A percentile compares a stretch with the other conserved stretches of the same genome.
Conservation (phyloP, 2,888 invertebrate genomes). For the Coremacera marginata region DNA sequence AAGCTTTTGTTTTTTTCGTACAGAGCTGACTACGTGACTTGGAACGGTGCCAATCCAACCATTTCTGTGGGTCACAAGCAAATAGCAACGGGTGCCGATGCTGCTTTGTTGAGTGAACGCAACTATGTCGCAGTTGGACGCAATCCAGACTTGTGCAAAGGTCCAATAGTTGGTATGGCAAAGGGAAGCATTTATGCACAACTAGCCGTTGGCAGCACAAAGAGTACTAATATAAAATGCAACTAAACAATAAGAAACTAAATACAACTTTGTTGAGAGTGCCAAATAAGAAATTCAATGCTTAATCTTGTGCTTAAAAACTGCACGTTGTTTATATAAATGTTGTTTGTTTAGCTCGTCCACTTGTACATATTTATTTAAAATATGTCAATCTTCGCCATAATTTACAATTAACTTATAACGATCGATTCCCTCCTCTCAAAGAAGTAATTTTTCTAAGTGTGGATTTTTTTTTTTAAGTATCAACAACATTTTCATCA, state of each 20-base stretch:
- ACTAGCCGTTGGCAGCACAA: constrained; percentile 67
- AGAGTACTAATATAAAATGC: constrained; percentile 66
- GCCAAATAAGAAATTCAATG: not conserved
- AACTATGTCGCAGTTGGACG: constrained; percentile 75
- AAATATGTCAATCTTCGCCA: not conserved
- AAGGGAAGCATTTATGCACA: constrained; percentile 86
- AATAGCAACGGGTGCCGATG: constrained; percentile 73
- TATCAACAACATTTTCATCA: not conserved
- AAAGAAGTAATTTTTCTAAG: not conserved
- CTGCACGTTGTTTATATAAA: not conserved
- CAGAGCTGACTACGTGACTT: constrained; percentile 85
- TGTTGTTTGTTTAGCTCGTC: not conserved
- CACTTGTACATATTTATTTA: not conserved
- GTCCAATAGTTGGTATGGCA: constrained; percentile 78
- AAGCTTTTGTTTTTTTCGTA: constrained; percentile 4
- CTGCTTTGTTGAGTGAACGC: constrained; percentile 69
- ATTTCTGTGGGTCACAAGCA: constrained; percentile 71
- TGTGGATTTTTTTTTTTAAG: too few species aligned
- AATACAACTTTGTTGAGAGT: not conserved
- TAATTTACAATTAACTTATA: not conserved
- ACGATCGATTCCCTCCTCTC: constrained; percentile 1
- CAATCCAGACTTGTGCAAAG: constrained; percentile 77
- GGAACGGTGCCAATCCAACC: constrained; percentile 84
- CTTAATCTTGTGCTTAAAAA: not conserved
- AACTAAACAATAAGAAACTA: constrained; percentile 54